A percentile compares a stretch with the other conserved stretches of the same genome.
phyloP scores from a whole-genome alignment of 2,888 invertebrate species.

The Thymelicus lineola region DNA sequence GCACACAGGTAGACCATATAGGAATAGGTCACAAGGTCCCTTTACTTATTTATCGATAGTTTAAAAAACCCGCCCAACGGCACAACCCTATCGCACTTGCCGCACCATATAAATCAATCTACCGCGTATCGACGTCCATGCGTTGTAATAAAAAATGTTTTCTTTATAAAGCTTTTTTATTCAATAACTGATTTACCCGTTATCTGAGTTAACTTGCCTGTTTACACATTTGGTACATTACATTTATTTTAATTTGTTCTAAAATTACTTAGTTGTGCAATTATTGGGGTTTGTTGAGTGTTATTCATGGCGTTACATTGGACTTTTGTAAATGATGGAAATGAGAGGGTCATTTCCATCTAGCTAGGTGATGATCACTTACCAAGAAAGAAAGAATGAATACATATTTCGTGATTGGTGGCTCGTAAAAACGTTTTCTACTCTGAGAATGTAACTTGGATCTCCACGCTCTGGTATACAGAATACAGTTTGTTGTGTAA shows the following conservation, averaged over 20 bases:
- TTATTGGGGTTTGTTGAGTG: neutral
- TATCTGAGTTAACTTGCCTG: constrained; percentile 21
- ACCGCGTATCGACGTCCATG: constrained; percentile 36
- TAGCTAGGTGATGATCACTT: too few relatives aligned
- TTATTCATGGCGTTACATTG: too few relatives aligned
- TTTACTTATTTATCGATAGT: constrained; percentile 1
- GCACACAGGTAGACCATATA: too few relatives aligned
- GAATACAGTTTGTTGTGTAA: too few relatives aligned
- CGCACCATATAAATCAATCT: constrained; percentile 70
- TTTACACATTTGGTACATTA: constrained; percentile 26
- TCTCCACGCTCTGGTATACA: too few relatives aligned
- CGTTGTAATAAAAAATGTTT: constrained; percentile 36
- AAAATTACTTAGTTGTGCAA: neutral
- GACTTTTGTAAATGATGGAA: too few relatives aligned
- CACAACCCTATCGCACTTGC: constrained; percentile 58
- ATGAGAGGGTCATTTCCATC: too few relatives aligned
- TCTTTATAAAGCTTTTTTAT: constrained; percentile 35
- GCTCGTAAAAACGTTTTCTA: too few relatives aligned
- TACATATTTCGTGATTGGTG: too few relatives aligned
- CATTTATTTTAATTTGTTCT: neutral
- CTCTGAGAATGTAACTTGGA: too few relatives aligned
- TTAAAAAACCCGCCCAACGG: constrained; percentile 33
- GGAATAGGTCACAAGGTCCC: too few relatives aligned
- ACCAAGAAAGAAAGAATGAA: too few relatives aligned
- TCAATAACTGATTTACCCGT: constrained; percentile 33